phyloP scores from a whole-genome alignment of 2,113 vertebrate species.

The Taxidea taxus region DNA sequence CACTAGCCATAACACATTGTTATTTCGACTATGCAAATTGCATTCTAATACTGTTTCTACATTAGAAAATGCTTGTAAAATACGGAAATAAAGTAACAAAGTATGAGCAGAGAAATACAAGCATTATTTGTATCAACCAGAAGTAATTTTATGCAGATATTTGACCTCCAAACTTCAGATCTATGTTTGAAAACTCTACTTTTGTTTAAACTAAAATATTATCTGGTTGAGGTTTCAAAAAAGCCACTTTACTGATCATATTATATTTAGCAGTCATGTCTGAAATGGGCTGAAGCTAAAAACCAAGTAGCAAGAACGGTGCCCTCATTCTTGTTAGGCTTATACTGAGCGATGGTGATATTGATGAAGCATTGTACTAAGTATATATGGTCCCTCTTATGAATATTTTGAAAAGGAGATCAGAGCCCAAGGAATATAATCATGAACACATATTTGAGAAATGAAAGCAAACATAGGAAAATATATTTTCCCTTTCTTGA shows the following conservation, averaged over 20 bases:
- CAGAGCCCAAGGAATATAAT: not conserved
- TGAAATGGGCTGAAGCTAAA: not conserved
- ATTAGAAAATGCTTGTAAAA: not conserved
- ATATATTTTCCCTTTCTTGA: not conserved
- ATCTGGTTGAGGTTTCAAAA: not conserved
- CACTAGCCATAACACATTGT: not conserved
- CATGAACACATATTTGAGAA: not conserved
- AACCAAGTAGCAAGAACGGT: conserved; percentile 31
- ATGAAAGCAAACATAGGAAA: not conserved
- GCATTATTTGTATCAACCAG: not conserved
- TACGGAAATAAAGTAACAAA: not conserved
- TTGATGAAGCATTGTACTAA: not conserved
- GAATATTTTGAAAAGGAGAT: not conserved
- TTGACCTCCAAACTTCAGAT: not conserved
- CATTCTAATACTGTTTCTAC: not conserved
- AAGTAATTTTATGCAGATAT: not conserved
- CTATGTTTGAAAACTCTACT: not conserved
- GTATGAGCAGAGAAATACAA: not conserved
- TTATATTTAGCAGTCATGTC: not conserved
- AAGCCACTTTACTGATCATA: not conserved
- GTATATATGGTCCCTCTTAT: not conserved
- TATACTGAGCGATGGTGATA: not conserved
- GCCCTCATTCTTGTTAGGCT: not conserved
- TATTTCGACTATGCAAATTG: not conserved
- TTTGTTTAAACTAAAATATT: not conserved